phyloP scores from a whole-genome alignment of 2,888 invertebrate genomes.

The Lasioglossum leucozonium region DNA sequence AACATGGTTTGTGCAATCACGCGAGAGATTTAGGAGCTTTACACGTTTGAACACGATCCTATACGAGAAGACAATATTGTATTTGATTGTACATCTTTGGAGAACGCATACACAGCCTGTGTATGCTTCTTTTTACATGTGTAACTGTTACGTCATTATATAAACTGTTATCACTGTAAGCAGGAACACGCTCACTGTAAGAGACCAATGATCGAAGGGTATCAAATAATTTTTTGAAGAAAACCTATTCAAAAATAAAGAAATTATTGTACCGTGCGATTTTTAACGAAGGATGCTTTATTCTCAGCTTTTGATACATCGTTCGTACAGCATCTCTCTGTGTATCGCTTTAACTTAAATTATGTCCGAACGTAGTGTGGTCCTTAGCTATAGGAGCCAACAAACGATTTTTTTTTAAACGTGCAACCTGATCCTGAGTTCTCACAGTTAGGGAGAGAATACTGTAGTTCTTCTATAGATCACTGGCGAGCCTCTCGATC shows the following conservation, averaged over 20 bases:
- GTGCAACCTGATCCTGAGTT: no score
- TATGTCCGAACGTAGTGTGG: background rate
- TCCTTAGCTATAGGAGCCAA: background rate
- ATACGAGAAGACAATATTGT: conserved; percentile 19
- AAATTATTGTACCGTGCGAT: conserved; percentile 3
- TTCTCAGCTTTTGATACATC: background rate
- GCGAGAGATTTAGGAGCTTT: conserved; percentile 13
- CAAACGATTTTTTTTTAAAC: no score
- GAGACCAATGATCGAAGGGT: background rate
- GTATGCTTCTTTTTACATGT: background rate
- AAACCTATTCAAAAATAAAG: conserved; percentile 20
- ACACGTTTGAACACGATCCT: conserved; percentile 16
- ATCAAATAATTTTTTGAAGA: conserved; percentile 4
- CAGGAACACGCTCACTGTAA: conserved; percentile 16
- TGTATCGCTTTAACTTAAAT: background rate
- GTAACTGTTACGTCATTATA: background rate
- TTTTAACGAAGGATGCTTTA: conserved; percentile 38
- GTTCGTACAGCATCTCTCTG: background rate
- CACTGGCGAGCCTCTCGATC: conserved; percentile 93
- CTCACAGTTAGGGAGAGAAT: background rate
- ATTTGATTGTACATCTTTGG: background rate
- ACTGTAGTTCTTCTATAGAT: conserved; percentile 83
- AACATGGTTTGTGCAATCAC: background rate
- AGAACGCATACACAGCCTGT: background rate
- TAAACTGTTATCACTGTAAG: background rate